Base-by-base conservation (phyloP, 1,140 invertebrate genomes). In the Sitodiplosis mosellana region DNA sequence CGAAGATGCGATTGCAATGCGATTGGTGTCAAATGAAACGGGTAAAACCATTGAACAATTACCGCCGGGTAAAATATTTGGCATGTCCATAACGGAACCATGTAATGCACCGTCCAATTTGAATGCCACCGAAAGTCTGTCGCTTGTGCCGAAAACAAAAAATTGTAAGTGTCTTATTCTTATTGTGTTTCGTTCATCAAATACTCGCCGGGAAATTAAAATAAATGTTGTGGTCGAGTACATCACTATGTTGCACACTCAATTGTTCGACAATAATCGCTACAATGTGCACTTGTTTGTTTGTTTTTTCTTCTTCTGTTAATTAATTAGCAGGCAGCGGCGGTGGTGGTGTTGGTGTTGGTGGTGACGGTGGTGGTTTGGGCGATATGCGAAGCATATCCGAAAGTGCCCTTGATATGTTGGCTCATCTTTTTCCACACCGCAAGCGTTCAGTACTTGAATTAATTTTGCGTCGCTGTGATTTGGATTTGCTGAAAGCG, bases 1-100 rank as follows among this genome's bases (percentile, higher is more conserved):
- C 0, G 93, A 98, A 71, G 92, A 98, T 64, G 89, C 90, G 27
- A 92, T 96, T 49, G 92, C 92, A 0, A 67, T 96, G 47, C 87
- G 89, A 42, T 71, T 96, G 56, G 79, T 89, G 17, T 86, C 88
- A n/a, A 87, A 70, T 5, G 83, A 91, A 51, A 89, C 81, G 6
- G 90, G 90, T 2, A 77, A 78, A 15, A 74, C 80, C 22, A 70
- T 88, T 45, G 81, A 81, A 43, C 77, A 83, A 38, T 71, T 96
- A 48, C 91, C 91, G 5, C 83, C 86, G 37, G 91, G 91, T 14
- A 83, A 89, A 18, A 92, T 96, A 48, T 94, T 85, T 54, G 90
- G 81, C 2, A 80, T 87, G 75, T 68, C 76, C 33, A 77, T 84
- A 5, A 84, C 81, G 0, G 75, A 77, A 21, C 77, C 78, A 1